A percentile compares a stretch with the other conserved stretches of the same genome.
phyloP scores from a whole-genome alignment of 2,888 invertebrate genomes.

The Artemia sinica region DNA sequence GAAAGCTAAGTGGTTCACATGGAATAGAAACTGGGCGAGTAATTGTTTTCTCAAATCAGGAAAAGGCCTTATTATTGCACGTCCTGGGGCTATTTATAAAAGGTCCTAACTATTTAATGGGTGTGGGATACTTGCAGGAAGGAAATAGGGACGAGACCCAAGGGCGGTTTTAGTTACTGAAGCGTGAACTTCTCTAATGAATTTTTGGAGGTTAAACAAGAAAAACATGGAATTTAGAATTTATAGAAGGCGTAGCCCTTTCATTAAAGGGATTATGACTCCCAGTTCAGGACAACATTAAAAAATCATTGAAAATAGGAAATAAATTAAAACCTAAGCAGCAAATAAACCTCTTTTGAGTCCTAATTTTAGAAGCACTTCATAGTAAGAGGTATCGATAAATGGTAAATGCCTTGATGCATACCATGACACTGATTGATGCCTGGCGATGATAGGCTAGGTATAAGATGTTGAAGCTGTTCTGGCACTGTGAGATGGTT shows the following conservation, averaged over 20 bases:
- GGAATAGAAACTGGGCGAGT: constrained; percentile 1
- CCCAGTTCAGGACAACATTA: too few relatives aligned
- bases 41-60: constrained; percentile 13
- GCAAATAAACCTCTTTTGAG: not conserved
- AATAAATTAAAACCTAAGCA: not conserved
- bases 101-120: constrained; percentile 7
- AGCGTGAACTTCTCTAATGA: not conserved
- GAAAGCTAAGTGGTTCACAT: constrained; percentile 11
- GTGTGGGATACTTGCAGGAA: constrained; percentile 8
- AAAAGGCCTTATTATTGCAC: constrained; percentile 3
- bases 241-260: too few relatives aligned
- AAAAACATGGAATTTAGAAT: not conserved
- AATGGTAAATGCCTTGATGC: too few relatives aligned
- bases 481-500: too few relatives aligned
- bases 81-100: constrained; percentile 11
- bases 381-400: too few relatives aligned
- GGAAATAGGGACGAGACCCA: constrained; percentile 2
- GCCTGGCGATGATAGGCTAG: too few relatives aligned
- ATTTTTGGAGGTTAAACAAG: not conserved
- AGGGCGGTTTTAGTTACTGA: not conserved
- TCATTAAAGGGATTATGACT: too few relatives aligned
- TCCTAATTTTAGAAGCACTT: too few relatives aligned
- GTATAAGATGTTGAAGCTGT: too few relatives aligned
- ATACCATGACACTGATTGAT: too few relatives aligned
- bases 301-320: too few relatives aligned